Base-by-base conservation (phyloP, 2,888 invertebrate genomes). In the Bellardia pandia region DNA sequence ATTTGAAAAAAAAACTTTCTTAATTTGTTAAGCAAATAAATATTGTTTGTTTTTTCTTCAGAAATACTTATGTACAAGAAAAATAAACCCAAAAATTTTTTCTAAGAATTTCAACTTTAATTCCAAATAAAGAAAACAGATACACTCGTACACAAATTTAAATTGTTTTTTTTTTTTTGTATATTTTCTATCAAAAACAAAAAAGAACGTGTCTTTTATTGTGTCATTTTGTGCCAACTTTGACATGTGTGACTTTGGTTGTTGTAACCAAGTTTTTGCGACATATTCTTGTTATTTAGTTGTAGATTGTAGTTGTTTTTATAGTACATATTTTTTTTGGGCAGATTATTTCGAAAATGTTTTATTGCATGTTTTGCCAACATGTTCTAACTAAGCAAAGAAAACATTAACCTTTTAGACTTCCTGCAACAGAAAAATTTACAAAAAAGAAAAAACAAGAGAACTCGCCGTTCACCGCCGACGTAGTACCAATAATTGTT, bases 221-320 rank as follows among this genome's bases (percentile, higher is more conserved):
- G 91, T 91, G 91, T 92, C 91, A 92, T 90, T 91, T 90, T 90
- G 90, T 90, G 90, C 90, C 90, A 91, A 92, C 92, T 92, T 91
- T 92, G 92, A 92, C 92, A 92, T 92, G 90, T 92, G 91, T 92
- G 92, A 91, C 92, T 91, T 91, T 90, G 90, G 89, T 91, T 89
- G 89, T 91, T 89, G 85, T 86, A 77, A 64, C 62, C 45, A 77
- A 45, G 60, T 76, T 80, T 89, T 88, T 88, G 87, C 81, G 85
- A 89, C 76, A 87, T 62, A 80, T 78, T 88, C 79, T 72, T 71
- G 81, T 82, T 79, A 83, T 85, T 86, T 86, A 42, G 45, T 75
- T 83, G 79, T 66, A 60, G 40, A 58, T 60, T 80, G 3, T 78
- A 45, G 60, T 78, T 51, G 45, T 48, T 33, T 51, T 82, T 62